Percentiles rank a stretch among this genome's conserved stretches.
Evolutionary conservation across 2,113 vertebrate genomes (phyloP).

Genomic region (Pollachius pollachius): DNA sequence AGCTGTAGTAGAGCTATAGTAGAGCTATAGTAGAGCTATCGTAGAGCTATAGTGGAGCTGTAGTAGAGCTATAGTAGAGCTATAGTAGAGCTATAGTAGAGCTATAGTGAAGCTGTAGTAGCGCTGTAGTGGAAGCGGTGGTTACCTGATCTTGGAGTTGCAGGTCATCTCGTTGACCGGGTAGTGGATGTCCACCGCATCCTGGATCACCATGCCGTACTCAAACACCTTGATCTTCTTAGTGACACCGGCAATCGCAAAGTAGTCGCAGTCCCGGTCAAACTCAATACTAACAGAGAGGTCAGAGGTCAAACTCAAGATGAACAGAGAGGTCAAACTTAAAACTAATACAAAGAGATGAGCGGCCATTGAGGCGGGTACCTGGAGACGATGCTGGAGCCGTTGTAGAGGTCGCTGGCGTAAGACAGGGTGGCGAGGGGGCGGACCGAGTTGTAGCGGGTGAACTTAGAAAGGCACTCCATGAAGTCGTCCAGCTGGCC

Average conservation of each 20-base stretch:
- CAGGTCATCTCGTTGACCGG: constrained; percentile 99
- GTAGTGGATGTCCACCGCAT: constrained; percentile 98
- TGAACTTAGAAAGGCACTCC: constrained; percentile 97
- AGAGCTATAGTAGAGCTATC: too few relatives aligned
- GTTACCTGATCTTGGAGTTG: constrained; percentile 99
- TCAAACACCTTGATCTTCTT: constrained; percentile 99
- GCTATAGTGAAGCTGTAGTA: not conserved
- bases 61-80: too few relatives aligned
- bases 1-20: too few relatives aligned
- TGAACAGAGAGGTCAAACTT: too few relatives aligned
- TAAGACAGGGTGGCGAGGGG: constrained; percentile 95
- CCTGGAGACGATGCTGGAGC: constrained; percentile 99
- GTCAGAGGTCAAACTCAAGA: too few relatives aligned
- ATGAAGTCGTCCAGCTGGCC: constrained; percentile 98
- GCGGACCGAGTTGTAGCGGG: constrained; percentile 94
- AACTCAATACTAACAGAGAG: constrained; percentile 88
- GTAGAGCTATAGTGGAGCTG: too few relatives aligned
- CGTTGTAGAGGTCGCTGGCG: constrained; percentile 97
- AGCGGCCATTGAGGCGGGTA: constrained; percentile 47
- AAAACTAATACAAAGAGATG: too few relatives aligned
- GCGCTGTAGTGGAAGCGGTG: not conserved
- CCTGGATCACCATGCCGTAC: constrained; percentile 98
- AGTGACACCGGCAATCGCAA: constrained; percentile 97
- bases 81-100: too few relatives aligned
- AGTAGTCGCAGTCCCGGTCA: constrained; percentile 99